Conservation (phyloP, 53 echinoderm and acorn worm species). For the Astropecten irregularis region DNA sequence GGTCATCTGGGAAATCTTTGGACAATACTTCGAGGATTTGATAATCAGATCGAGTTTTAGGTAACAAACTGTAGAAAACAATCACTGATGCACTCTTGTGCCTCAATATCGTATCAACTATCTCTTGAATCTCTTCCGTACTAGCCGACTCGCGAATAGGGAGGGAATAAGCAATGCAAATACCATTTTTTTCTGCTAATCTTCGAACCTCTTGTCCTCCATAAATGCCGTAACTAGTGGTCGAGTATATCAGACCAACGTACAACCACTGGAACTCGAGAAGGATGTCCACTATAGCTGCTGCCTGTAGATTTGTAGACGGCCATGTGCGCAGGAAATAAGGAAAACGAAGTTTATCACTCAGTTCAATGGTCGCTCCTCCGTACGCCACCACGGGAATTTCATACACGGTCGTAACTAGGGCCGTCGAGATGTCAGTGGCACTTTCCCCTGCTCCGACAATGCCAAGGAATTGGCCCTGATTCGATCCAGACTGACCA, state of each 20-base stretch:
- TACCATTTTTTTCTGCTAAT: slow-evolving; percentile 4
- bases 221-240: slow-evolving; percentile 49
- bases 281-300: slow-evolving; percentile 42
- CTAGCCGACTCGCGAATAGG: not conserved
- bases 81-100: slow-evolving; percentile 7
- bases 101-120: slow-evolving; percentile 10
- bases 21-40: not conserved
- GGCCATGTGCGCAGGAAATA: slow-evolving; percentile 55
- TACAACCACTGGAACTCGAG: slow-evolving; percentile 28
- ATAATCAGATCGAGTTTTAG: not conserved
- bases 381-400: slow-evolving; percentile 34
- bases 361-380: slow-evolving; percentile 47
- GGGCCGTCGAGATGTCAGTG: slow-evolving; percentile 10
- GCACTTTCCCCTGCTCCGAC: slow-evolving; percentile 35
- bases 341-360: slow-evolving; percentile 38
- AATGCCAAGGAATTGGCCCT: slow-evolving; percentile 39
- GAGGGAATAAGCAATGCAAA: slow-evolving; percentile 30
- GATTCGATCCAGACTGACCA: not conserved
- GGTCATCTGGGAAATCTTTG: not conserved
- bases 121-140: slow-evolving; percentile 30
- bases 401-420: slow-evolving; percentile 6
- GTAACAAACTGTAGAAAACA: slow-evolving; percentile 11
- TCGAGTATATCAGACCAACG: slow-evolving; percentile 48
- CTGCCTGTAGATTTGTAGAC: slow-evolving; percentile 20
- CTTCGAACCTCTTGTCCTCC: slow-evolving; percentile 42